Base-by-base conservation (phyloP, 2,113 vertebrate species). In the Corynorhinus townsendii region DNA sequence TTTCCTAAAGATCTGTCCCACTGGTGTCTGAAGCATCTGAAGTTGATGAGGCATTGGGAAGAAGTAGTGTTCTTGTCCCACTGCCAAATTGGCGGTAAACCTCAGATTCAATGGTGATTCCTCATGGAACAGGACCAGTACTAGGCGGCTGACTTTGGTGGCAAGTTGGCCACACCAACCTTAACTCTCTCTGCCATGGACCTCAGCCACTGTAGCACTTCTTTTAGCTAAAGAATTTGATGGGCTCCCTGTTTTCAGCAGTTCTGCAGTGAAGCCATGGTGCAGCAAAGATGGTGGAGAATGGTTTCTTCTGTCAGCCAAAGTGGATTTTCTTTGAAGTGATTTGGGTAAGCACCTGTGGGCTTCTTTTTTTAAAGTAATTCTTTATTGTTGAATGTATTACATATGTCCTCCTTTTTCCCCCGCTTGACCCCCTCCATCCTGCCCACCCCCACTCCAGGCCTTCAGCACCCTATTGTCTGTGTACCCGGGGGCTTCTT, bases 291-390 rank as follows among this genome's bases (percentile, higher is more conserved):
- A 11, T 84, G 8, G n/a, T 26, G 0, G 56, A 68, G 49, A 47
- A 49, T 26, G 30, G 64, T 62, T 82, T 90, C n/a, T 92, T 38
- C 24, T 76, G 68, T 33, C 8, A 83, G 56, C 43, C 30, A 71
- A 20, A 40, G 80, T 30, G 22, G 33, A 56, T 83, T 95, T 90
- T 95, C 80, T 89, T 82, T 94, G 17, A 95, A 72, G 68, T 68
- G 30, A 81, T 52, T 62, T 93, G 17, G 24, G n/a, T 81, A 91
- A 68, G 26, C 24, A 86, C 14, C 8, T 8, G 0, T 49, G 47
- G 33, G 26, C 14, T 91, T 90, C 76, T 52, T 79, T 26, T 59
- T 11, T 26, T 26, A 4, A 62, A 28, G 11, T 62, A 62, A 62
- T 62, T 62, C 59, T 62, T 62, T 62, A 62, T 62, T 62, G 59